Conservation (phyloP, 1,140 invertebrate species). For the Monomorium pharaonis region DNA sequence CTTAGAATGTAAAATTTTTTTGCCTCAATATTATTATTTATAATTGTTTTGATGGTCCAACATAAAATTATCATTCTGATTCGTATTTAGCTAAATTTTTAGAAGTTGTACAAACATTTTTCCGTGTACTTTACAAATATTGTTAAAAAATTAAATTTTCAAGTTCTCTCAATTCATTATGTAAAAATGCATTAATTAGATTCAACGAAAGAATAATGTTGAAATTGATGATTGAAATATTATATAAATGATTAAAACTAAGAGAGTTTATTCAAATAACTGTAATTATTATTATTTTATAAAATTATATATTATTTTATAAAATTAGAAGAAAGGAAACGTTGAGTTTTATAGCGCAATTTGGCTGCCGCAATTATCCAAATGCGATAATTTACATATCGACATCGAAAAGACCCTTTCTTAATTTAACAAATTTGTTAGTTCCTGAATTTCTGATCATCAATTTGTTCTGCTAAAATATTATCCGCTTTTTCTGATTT, state of each 20-base stretch:
- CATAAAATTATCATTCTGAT: no score
- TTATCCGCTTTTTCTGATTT: constrained; percentile 8
- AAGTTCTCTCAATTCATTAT: neutral
- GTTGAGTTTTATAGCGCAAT: neutral
- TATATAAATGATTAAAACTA: neutral
- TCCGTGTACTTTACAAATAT: neutral
- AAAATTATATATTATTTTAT: neutral
- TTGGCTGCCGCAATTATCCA: neutral
- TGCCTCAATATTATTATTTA: no score
- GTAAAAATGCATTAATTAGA: neutral
- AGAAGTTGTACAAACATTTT: no score
- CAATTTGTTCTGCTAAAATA: constrained; percentile 29
- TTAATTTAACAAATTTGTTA: constrained; percentile 22
- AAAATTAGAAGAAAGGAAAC: neutral
- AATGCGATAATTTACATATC: neutral
- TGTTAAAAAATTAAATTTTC: neutral
- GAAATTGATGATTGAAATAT: neutral
- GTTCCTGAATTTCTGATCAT: constrained; percentile 6
- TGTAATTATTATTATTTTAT: no score
- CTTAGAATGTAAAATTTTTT: no score
- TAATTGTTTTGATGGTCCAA: no score
- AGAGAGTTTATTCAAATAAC: neutral
- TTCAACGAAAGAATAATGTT: neutral
- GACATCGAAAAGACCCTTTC: neutral
- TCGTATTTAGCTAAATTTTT: no score